Evolutionary conservation across 1,140 invertebrate genomes (phyloP).

Genomic region (Helicoverpa zea): DNA sequence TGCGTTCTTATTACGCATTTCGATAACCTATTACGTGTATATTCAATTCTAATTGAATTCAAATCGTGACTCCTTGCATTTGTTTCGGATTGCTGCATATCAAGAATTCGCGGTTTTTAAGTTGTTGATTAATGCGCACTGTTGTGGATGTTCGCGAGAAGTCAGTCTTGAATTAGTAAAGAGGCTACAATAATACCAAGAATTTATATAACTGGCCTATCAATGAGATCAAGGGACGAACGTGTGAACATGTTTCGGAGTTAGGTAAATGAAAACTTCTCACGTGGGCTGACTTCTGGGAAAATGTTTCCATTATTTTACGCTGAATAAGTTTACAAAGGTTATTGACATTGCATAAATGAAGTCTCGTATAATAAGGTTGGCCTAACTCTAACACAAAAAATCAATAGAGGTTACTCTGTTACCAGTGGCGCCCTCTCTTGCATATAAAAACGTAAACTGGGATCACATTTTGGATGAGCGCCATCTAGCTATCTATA

Average conservation of each 20-base stretch:
- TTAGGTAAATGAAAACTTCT: background rate
- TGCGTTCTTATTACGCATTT: slow-evolving; percentile 8
- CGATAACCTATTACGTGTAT: slow-evolving; percentile 34
- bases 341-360: slow-evolving; percentile 13
- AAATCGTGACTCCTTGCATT: slow-evolving; percentile 24
- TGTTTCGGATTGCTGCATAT: slow-evolving; percentile 36
- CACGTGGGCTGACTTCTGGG: slow-evolving; percentile 2
- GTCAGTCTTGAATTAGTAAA: slow-evolving; percentile 12
- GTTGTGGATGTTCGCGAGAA: slow-evolving; percentile 6
- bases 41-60: slow-evolving; percentile 33
- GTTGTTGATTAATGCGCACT: slow-evolving; percentile 16
- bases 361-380: slow-evolving; percentile 8
- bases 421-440: slow-evolving; percentile 24
- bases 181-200: background rate
- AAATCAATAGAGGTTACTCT: slow-evolving; percentile 9
- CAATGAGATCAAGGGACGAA: slow-evolving; percentile 30
- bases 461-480: background rate
- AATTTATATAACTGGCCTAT: slow-evolving; percentile 5
- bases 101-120: slow-evolving; percentile 32
- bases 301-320: slow-evolving; percentile 1
- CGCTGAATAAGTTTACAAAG: slow-evolving; percentile 32
- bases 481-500: slow-evolving; percentile 24
- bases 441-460: background rate
- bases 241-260: background rate
- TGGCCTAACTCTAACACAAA: background rate